phyloP scores from a whole-genome alignment of 2,888 invertebrate species.

The Pinctada fucata region DNA sequence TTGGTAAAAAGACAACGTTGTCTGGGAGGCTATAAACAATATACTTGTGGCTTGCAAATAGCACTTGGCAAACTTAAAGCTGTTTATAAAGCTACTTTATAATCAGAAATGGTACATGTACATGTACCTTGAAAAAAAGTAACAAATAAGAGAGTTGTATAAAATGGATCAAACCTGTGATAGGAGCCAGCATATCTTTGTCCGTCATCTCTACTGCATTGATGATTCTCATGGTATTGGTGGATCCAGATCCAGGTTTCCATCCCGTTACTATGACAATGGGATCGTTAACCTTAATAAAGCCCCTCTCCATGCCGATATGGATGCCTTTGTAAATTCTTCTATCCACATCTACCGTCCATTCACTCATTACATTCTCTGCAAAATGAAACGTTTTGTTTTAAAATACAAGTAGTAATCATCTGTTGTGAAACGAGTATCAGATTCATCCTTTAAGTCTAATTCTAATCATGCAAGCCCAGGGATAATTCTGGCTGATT shows the following conservation, averaged over 20 bases:
- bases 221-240: constrained; percentile 96
- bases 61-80: too few species aligned
- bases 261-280: constrained; percentile 97
- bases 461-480: too few species aligned
- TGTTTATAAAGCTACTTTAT: too few species aligned
- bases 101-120: too few species aligned
- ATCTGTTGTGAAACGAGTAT: too few species aligned
- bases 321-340: constrained; percentile 73
- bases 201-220: constrained; percentile 59
- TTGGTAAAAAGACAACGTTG: too few species aligned
- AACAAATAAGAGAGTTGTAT: too few species aligned
- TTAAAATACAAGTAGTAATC: too few species aligned
- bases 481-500: neutral
- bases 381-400: constrained; percentile 26
- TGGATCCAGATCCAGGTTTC: constrained; percentile 96
- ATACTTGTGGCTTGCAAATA: too few species aligned
- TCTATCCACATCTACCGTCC: constrained; percentile 76
- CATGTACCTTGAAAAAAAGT: too few species aligned
- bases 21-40: too few species aligned
- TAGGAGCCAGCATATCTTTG: constrained; percentile 60
- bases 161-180: constrained; percentile 39
- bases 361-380: constrained; percentile 69
- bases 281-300: constrained; percentile 90
- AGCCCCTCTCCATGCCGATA: constrained; percentile 90
- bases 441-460: too few species aligned